Base-by-base conservation (phyloP, 2,888 invertebrate genomes). In the Eupithecia abbreviata region DNA sequence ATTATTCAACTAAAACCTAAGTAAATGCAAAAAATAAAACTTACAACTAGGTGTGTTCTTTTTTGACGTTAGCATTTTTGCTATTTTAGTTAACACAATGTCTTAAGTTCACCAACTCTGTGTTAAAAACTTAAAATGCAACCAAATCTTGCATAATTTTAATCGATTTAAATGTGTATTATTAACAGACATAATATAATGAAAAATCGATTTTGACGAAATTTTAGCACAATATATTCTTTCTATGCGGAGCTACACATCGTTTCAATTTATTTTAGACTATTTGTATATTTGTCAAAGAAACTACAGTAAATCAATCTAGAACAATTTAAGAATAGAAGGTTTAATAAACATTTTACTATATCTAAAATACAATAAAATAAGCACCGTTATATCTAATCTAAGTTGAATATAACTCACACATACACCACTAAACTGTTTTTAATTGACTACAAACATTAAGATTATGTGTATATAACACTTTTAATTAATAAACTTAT, bases 11-110 rank as follows among this genome's bases (percentile, higher is more conserved):
- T 58, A 18, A 9, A 7, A 30, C 62, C 10, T 62, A 58, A 18
- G 62, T 62, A 62, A 62, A 62, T 62, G 62, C 62, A 62, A 62
- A 62, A 62, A 62, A 30, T 58, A n/a, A 3, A 58, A 9, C 62
- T 62, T 62, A 62, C 3, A 58, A 10, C 58, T 58, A 62, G 62
- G 4, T 62, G 12, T 62, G 55, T 62, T 62, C 10, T 62, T 10
- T 62, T 62, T n/a, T 7, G 3, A 30, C 10, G 18, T 30, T 58
- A 12, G 30, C 18, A 18, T 58, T 58, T 58, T 58, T 58, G 18
- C 18, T 58, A 9, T 18, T 58, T 18, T 58, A 58, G 58, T 58
- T 9, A 58, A 58, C 58, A 58, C 58, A 58, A 58, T 18, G 58
- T 58, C 3, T 7, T n/a, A n/a, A 55, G n/a, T n/a, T 55, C 9